phyloP scores from a whole-genome alignment of 92 coral and sea anemone genomes.

The Bergia puertoricense region DNA sequence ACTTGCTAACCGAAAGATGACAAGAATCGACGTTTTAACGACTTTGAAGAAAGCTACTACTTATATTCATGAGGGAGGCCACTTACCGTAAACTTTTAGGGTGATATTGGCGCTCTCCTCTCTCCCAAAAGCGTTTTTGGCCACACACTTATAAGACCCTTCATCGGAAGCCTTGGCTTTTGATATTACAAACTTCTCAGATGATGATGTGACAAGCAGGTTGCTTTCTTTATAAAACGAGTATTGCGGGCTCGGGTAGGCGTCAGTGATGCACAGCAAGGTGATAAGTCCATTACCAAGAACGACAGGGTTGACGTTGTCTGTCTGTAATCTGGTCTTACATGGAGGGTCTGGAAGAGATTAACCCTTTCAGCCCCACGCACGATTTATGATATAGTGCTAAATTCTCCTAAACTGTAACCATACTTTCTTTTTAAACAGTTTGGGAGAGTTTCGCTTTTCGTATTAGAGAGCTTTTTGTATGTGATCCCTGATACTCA shows the following conservation, averaged over 20 bases:
- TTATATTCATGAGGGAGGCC: too few species aligned
- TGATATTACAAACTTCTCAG: constrained; percentile 49
- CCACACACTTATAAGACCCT: constrained; percentile 61
- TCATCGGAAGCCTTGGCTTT: constrained; percentile 67
- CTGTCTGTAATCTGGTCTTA: constrained; percentile 56
- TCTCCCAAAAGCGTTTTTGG: constrained; percentile 59
- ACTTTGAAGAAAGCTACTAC: too few species aligned
- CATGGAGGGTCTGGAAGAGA: constrained; percentile 59
- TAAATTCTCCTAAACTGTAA: too few species aligned
- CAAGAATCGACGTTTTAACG: too few species aligned
- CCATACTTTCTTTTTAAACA: too few species aligned
- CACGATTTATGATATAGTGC: too few species aligned
- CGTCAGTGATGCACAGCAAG: constrained; percentile 65
- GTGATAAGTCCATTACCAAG: constrained; percentile 72
- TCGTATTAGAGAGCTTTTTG: too few species aligned
- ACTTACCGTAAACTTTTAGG: constrained; percentile 68
- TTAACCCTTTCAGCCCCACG: too few species aligned
- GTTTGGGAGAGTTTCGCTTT: too few species aligned
- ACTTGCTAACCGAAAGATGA: too few species aligned
- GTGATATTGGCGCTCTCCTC: constrained; percentile 51
- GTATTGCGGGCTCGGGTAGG: constrained; percentile 68
- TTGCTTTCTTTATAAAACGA: constrained; percentile 54
- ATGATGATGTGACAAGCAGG: constrained; percentile 48
- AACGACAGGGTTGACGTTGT: constrained; percentile 57
- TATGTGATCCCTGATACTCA: too few species aligned